Conservation (phyloP, 1,140 invertebrate species). For the Ectropis grisescens region DNA sequence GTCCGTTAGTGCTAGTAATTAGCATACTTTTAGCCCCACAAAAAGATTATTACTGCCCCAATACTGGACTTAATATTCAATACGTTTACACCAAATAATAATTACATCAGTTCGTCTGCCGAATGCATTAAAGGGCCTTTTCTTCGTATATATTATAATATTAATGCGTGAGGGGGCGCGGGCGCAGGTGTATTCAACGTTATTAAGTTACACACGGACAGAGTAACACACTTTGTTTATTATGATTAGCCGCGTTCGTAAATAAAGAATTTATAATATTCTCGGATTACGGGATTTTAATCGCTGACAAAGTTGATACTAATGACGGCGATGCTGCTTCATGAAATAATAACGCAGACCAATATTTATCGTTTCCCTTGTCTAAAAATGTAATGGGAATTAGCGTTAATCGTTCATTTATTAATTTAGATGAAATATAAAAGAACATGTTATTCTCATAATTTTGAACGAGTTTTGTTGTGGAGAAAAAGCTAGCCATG, state of each 20-base stretch:
- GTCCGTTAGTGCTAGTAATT: conserved; percentile 41
- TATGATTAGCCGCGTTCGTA: conserved; percentile 18
- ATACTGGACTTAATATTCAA: conserved; percentile 42
- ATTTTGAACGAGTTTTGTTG: no score
- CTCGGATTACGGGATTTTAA: no score
- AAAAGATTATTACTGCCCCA: conserved; percentile 40
- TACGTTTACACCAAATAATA: conserved; percentile 61
- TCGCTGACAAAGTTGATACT: no score
- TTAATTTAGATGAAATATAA: no score
- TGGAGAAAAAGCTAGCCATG: no score
- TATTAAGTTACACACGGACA: conserved; percentile 36
- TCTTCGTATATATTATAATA: conserved; percentile 50
- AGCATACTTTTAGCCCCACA: conserved; percentile 42
- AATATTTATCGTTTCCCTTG: no score
- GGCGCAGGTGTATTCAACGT: conserved; percentile 36
- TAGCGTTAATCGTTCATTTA: no score
- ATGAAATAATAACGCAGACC: no score
- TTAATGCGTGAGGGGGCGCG: conserved; percentile 29
- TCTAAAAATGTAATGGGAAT: no score
- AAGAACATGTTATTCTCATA: no score
- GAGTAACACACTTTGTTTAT: conserved; percentile 28
- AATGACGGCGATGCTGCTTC: no score
- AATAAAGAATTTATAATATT: conserved; percentile 29
- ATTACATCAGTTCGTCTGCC: conserved; percentile 36
- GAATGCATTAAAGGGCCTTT: conserved; percentile 42